These are phyloP conservation scores for Gorsachius magnificus DNA, from an alignment of 2,797 vertebrate genomes.

Conservation along the genomic window DNA sequence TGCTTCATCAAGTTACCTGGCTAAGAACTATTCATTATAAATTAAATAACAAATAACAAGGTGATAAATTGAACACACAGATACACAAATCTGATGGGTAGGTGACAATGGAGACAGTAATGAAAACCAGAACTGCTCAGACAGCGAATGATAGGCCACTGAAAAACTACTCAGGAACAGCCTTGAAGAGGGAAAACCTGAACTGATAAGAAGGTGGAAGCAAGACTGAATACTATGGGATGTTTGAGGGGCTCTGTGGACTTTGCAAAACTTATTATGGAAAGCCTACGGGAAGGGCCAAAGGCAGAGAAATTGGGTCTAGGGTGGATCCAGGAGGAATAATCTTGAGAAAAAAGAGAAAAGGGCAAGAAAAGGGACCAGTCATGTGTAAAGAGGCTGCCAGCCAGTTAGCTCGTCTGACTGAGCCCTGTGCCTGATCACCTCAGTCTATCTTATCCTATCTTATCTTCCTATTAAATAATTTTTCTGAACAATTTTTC, in stretches of 20 bases:
- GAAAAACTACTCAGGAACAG: neutral
- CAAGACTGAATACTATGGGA: neutral
- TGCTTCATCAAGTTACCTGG: neutral
- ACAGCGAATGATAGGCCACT: neutral
- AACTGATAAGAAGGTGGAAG: neutral
- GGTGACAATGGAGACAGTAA: neutral
- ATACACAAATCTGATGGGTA: neutral
- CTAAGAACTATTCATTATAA: neutral
- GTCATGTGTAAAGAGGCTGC: neutral
- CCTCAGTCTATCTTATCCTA: neutral
- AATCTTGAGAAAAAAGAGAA: neutral
- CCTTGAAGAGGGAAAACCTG: neutral
- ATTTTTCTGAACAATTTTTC: neutral
- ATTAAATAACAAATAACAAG: neutral
- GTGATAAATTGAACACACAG: neutral
- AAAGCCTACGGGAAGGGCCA: neutral
- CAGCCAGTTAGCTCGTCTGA: neutral
- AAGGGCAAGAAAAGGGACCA: fast-evolving
- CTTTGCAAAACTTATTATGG: neutral
- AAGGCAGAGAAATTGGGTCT: neutral
- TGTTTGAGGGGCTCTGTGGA: neutral
- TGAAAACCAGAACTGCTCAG: neutral
- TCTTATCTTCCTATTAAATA: neutral
- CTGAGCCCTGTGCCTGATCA: neutral
- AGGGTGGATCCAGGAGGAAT: neutral